Evolutionary conservation across 1,140 invertebrate genomes (phyloP).

Genomic region (Ceratina australensis): DNA sequence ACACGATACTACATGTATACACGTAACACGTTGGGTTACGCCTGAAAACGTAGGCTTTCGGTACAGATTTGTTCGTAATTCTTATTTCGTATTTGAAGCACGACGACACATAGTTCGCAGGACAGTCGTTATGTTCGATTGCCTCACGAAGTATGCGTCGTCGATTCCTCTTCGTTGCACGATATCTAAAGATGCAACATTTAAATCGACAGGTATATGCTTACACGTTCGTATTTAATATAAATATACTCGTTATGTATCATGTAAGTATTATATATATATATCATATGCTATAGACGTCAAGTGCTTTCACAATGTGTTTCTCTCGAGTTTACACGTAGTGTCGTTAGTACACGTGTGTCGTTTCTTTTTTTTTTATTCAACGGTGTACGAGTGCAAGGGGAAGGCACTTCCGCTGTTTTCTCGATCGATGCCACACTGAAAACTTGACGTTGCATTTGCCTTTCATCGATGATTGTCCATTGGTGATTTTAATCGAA

Average conservation of each 20-base stretch:
- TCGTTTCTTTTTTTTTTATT: slow-evolving; percentile 56
- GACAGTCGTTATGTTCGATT: slow-evolving; percentile 28
- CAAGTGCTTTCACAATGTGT: slow-evolving; percentile 49
- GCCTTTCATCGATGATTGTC: slow-evolving; percentile 4
- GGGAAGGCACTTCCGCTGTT: slow-evolving; percentile 79
- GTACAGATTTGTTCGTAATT: slow-evolving; percentile 32
- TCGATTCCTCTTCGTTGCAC: slow-evolving; percentile 69
- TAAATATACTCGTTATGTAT: slow-evolving; percentile 80
- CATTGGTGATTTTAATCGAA: not conserved
- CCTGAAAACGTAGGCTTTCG: slow-evolving; percentile 56
- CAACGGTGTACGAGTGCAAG: slow-evolving; percentile 78
- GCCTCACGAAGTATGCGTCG: slow-evolving; percentile 62
- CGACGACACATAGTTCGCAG: slow-evolving; percentile 36
- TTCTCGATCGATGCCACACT: slow-evolving; percentile 54
- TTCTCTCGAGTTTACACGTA: slow-evolving; percentile 38
- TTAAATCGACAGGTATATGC: slow-evolving; percentile 63
- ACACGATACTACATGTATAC: slow-evolving; percentile 79
- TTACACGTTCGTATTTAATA: slow-evolving; percentile 73
- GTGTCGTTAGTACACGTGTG: slow-evolving; percentile 49
- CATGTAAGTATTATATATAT: slow-evolving; percentile 4
- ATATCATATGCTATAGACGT: slow-evolving; percentile 52
- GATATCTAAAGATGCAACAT: slow-evolving; percentile 68
- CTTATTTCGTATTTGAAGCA: slow-evolving; percentile 40
- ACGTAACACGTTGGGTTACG: slow-evolving; percentile 61
- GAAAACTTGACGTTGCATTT: slow-evolving; percentile 53